These are phyloP conservation scores for Eidolon helvum DNA, from an alignment of 2,113 vertebrate genomes.

Conservation along the genomic window DNA sequence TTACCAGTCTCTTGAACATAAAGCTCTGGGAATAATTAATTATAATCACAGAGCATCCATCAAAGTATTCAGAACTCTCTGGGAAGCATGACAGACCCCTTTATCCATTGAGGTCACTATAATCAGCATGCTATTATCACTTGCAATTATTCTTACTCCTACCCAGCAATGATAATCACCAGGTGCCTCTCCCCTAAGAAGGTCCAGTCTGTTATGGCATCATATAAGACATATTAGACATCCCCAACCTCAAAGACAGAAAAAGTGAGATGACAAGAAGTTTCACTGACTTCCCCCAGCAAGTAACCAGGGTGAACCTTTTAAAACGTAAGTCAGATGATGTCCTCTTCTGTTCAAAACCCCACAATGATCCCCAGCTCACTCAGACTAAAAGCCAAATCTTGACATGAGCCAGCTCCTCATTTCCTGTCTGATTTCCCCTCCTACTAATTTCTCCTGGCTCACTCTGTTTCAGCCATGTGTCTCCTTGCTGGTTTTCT, in stretches of 20 bases:
- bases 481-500: not conserved
- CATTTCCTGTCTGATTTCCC: not conserved
- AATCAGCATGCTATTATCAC: not conserved
- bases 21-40: not conserved
- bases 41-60: not conserved
- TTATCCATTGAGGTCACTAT: not conserved
- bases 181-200: not conserved
- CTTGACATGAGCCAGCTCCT: not conserved
- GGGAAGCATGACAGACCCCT: not conserved
- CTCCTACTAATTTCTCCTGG: not conserved
- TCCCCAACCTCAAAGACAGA: not conserved
- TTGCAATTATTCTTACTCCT: not conserved
- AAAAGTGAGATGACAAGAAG: not conserved
- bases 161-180: not conserved
- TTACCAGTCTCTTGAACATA: conserved; percentile 5
- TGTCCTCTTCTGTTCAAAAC: not conserved
- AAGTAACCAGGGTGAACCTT: not conserved
- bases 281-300: not conserved
- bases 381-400: not conserved
- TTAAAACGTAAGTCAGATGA: not conserved
- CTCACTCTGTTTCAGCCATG: not conserved
- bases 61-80: not conserved
- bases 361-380: not conserved
- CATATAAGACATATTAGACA: not conserved
- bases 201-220: not conserved